Conservation (phyloP, 2,113 vertebrate genomes). For the Heterocephalus glaber region DNA sequence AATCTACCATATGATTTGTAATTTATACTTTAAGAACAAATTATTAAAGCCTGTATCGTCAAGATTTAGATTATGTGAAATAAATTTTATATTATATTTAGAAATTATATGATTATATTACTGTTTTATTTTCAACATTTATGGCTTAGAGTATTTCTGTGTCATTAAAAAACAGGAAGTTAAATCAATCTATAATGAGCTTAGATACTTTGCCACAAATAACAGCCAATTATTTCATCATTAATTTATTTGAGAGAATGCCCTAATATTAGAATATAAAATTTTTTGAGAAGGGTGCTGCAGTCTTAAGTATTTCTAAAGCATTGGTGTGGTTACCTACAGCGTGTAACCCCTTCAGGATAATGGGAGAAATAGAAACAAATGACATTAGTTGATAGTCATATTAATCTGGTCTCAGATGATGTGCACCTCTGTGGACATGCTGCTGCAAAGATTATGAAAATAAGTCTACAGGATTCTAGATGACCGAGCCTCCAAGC, state of each 20-base stretch:
- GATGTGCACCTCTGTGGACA: neutral
- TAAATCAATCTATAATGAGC: neutral
- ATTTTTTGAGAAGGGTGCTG: neutral
- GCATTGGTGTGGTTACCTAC: neutral
- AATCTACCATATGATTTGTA: neutral
- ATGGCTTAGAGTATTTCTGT: neutral
- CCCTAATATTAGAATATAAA: neutral
- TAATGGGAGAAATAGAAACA: neutral
- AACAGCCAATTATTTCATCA: neutral
- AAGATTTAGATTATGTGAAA: neutral
- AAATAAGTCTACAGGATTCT: neutral
- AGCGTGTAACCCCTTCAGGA: neutral
- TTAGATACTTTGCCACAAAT: neutral
- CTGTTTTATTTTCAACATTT: neutral
- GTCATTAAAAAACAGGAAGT: neutral
- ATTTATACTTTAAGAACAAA: neutral
- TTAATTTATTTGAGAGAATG: neutral
- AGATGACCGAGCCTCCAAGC: neutral
- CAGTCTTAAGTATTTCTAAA: neutral
- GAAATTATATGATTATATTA: neutral
- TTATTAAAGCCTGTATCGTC: neutral
- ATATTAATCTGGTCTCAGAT: neutral
- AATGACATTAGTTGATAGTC: neutral
- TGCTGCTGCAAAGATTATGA: neutral
- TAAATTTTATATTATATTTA: neutral